These are phyloP conservation scores for Ceyx melanurus DNA, from an alignment of 2,113 vertebrate species.

Conservation along the genomic window DNA sequence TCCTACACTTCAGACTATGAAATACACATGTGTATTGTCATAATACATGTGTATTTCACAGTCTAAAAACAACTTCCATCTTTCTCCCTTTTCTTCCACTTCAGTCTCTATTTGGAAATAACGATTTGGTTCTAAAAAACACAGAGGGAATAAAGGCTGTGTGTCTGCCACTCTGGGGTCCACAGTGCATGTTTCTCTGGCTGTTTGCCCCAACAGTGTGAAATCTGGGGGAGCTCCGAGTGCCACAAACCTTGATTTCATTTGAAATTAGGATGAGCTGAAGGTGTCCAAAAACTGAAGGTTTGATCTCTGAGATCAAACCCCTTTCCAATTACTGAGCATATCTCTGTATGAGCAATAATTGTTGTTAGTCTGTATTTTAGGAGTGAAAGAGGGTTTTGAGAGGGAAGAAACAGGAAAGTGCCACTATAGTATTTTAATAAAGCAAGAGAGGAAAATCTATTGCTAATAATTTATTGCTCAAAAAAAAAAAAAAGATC, in stretches of 20 bases:
- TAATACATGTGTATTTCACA: background rate
- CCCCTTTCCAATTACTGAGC: background rate
- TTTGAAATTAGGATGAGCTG: background rate
- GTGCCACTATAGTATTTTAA: background rate
- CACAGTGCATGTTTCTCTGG: background rate
- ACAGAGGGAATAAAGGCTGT: background rate
- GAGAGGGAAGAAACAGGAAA: background rate
- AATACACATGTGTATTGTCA: too few species aligned
- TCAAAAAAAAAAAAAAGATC: background rate
- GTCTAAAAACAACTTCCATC: background rate
- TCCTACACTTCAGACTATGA: background rate
- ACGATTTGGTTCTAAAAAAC: background rate
- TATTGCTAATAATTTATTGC: background rate
- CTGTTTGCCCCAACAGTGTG: background rate
- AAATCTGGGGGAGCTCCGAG: background rate
- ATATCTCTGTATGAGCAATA: background rate
- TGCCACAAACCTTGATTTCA: background rate
- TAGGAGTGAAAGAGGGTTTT: background rate
- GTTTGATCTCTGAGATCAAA: background rate
- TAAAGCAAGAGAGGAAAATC: background rate
- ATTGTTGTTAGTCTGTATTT: background rate
- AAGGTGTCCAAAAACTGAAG: background rate
- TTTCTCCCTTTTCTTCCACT: background rate
- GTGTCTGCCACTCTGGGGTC: background rate
- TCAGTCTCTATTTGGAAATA: background rate